Evolutionary conservation across 2,797 vertebrate genomes (phyloP).

Genomic region (Oreonectes daqikongensis): DNA sequence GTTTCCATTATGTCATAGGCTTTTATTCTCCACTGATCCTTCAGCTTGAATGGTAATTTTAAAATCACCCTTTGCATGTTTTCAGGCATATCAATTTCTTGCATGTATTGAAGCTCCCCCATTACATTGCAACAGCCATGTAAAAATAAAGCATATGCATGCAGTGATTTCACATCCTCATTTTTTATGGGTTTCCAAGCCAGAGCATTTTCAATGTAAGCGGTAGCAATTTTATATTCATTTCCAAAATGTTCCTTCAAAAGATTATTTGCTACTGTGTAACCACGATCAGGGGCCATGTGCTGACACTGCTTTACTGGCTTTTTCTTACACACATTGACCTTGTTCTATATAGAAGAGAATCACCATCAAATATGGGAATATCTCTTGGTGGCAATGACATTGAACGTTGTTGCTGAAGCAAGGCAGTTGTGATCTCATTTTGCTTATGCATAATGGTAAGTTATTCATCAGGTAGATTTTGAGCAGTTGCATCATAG

Average conservation of each 20-base stretch:
- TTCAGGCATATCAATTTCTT: slow-evolving; percentile 10
- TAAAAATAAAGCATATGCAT: slow-evolving; percentile 3
- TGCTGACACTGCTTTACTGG: background rate
- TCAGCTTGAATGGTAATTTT: slow-evolving; percentile 14
- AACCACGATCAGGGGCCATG: background rate
- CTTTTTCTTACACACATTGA: background rate
- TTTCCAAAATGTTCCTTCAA: slow-evolving; percentile 7
- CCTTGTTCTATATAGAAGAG: background rate
- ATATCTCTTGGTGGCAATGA: slow-evolving; percentile 4
- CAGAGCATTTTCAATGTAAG: background rate
- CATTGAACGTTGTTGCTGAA: slow-evolving; percentile 2
- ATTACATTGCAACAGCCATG: slow-evolving; percentile 23
- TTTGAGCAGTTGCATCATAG: background rate
- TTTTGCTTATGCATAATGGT: background rate
- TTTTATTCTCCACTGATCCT: slow-evolving; percentile 18
- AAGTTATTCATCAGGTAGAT: background rate
- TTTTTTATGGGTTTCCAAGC: slow-evolving; percentile 9
- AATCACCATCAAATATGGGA: slow-evolving; percentile 7
- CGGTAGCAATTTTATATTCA: background rate
- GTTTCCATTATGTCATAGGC: slow-evolving; percentile 8
- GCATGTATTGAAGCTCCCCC: slow-evolving; percentile 5
- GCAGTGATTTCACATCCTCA: slow-evolving; percentile 5
- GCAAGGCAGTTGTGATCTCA: background rate
- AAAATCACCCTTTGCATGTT: slow-evolving; percentile 8
- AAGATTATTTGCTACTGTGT: background rate